A percentile compares a stretch with the other conserved stretches of the same genome.
These are phyloP conservation scores for Ichneumoninae sp. DNA, from an alignment of 2,888 invertebrate species.

Conservation along the genomic window DNA sequence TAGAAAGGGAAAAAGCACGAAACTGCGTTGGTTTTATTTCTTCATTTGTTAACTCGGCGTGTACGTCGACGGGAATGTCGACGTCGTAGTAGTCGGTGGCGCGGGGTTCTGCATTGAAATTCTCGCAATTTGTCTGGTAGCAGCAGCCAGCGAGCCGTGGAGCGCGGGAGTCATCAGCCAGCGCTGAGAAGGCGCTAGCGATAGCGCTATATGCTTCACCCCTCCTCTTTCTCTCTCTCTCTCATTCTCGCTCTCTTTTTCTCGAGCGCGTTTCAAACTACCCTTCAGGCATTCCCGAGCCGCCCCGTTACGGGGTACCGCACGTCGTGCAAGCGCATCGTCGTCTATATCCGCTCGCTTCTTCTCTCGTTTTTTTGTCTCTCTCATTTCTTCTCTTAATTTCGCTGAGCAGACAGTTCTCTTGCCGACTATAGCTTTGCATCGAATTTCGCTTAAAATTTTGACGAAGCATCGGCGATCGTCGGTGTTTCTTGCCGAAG, in stretches of 20 bases:
- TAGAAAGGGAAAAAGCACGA: constrained; percentile 36
- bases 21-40: constrained; percentile 69
- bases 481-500: neutral
- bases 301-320: constrained; percentile 25
- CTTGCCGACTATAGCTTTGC: neutral
- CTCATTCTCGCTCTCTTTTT: constrained; percentile 27
- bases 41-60: constrained; percentile 71
- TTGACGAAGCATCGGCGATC: constrained; percentile 27
- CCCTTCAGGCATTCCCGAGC: constrained; percentile 26
- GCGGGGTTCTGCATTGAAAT: constrained; percentile 72
- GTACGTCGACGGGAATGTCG: constrained; percentile 54
- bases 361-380: neutral
- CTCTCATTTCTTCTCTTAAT: constrained; percentile 30
- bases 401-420: constrained; percentile 36
- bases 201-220: constrained; percentile 11
- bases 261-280: constrained; percentile 21
- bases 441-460: constrained; percentile 50
- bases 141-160: constrained; percentile 47
- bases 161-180: constrained; percentile 56
- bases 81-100: constrained; percentile 57
- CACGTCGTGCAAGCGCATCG: constrained; percentile 46
- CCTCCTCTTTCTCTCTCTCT: neutral
- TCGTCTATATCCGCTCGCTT: neutral
- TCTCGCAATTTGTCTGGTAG: constrained; percentile 75
- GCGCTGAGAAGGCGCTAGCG: constrained; percentile 16